Evolutionary conservation across 2,797 vertebrate species (phyloP).

Genomic region (Galagoides demidoff): DNA sequence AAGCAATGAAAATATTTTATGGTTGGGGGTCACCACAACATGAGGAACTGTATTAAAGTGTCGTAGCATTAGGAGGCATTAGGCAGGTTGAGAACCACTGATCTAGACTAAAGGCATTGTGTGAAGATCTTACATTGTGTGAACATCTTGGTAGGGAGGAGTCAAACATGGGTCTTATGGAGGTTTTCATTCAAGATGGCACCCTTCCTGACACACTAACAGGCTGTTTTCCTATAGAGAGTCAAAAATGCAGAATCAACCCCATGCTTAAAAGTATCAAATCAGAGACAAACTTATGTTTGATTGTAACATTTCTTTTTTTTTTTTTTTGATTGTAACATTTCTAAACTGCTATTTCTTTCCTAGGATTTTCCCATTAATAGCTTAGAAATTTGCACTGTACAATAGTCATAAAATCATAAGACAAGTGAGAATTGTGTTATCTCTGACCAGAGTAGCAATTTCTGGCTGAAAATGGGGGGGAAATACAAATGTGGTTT

Average conservation of each 20-base stretch:
- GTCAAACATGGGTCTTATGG: not conserved
- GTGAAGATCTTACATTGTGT: not conserved
- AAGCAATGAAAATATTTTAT: no score
- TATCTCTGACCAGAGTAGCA: not conserved
- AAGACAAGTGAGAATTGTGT: slow-evolving; percentile 31
- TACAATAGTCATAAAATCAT: not conserved
- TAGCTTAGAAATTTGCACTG: slow-evolving; percentile 26
- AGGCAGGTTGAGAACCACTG: no score
- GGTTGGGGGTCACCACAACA: no score
- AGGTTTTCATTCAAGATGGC: not conserved
- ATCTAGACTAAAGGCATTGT: not conserved
- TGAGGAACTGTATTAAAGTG: no score
- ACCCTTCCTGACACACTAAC: not conserved
- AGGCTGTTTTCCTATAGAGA: not conserved
- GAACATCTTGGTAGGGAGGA: not conserved
- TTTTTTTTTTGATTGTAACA: not conserved
- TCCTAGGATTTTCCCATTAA: slow-evolving; percentile 20
- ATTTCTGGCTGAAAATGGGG: not conserved
- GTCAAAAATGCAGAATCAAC: not conserved
- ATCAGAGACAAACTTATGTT: not conserved
- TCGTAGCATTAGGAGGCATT: no score
- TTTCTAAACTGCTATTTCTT: not conserved
- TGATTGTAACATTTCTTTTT: not conserved
- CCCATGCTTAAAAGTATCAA: not conserved
- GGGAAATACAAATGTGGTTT: not conserved